A percentile compares a stretch with the other conserved stretches of the same genome.
These are phyloP conservation scores for Stegastes partitus DNA, from an alignment of 2,113 vertebrate species.

Conservation along the genomic window DNA sequence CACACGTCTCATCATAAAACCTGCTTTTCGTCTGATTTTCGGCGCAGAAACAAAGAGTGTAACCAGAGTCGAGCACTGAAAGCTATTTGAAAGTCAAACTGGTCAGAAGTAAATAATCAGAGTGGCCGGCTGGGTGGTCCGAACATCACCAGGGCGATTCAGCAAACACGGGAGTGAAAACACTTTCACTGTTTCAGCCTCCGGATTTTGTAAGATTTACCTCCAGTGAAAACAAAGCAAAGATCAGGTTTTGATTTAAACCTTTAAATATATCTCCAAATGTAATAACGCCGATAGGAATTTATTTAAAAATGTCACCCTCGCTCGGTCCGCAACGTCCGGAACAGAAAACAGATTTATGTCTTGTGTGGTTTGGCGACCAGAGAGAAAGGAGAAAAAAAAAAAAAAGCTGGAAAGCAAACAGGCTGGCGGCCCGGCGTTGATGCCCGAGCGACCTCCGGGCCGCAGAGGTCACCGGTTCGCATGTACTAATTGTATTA, in stretches of 20 bases:
- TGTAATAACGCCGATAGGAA: slow-evolving; percentile 51
- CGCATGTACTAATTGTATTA: slow-evolving; percentile 93
- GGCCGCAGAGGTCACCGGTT: slow-evolving; percentile 84
- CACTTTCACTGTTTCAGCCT: slow-evolving; percentile 46
- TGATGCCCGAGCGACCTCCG: slow-evolving; percentile 43
- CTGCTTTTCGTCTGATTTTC: not conserved
- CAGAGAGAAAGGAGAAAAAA: not conserved
- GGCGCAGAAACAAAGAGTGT: not conserved
- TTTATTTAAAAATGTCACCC: slow-evolving; percentile 61
- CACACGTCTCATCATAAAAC: not conserved
- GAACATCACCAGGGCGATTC: slow-evolving; percentile 63
- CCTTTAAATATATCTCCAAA: slow-evolving; percentile 49
- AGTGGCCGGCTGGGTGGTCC: slow-evolving; percentile 75
- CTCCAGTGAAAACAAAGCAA: slow-evolving; percentile 68
- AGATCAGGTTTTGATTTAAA: slow-evolving; percentile 50
- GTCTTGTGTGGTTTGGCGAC: slow-evolving; percentile 43
- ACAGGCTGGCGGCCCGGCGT: slow-evolving; percentile 24
- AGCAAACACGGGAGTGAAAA: slow-evolving; percentile 71
- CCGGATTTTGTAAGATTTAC: slow-evolving; percentile 47
- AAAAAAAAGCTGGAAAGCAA: slow-evolving; percentile 45
- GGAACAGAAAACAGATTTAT: slow-evolving; percentile 62
- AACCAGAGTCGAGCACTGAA: slow-evolving; percentile 27
- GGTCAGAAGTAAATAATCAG: slow-evolving; percentile 64
- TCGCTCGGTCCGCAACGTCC: slow-evolving; percentile 18
- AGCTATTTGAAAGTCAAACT: slow-evolving; percentile 52